Evolutionary conservation across 2,113 vertebrate species (phyloP).

Genomic region (Chlorodrepanis virens): DNA sequence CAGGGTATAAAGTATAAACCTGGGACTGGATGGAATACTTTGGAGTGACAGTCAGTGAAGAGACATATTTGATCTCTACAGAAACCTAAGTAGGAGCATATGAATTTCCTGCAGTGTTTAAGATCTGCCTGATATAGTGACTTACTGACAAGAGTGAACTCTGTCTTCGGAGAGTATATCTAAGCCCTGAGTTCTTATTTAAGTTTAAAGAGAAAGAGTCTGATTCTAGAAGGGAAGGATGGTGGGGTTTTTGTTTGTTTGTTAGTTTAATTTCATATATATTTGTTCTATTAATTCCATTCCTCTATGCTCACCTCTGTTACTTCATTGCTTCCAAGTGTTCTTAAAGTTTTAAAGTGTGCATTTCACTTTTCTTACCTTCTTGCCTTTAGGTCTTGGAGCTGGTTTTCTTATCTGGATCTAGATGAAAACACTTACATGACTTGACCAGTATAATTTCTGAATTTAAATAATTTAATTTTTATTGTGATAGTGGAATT

Average conservation of each 20-base stretch:
- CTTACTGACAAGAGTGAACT: background rate
- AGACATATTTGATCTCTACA: background rate
- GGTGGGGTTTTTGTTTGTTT: background rate
- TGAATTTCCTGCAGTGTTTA: background rate
- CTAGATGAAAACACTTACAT: background rate
- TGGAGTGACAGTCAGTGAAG: background rate
- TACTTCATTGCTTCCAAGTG: background rate
- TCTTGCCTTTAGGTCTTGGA: background rate
- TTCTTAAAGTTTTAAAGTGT: background rate
- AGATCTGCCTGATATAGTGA: background rate
- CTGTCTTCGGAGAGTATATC: background rate
- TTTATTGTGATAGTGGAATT: background rate
- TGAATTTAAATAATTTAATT: background rate
- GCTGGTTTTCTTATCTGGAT: background rate
- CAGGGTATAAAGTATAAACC: background rate
- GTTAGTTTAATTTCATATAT: background rate
- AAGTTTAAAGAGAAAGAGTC: background rate
- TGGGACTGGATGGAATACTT: background rate
- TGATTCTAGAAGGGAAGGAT: background rate
- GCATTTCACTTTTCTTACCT: background rate
- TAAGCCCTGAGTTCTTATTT: background rate
- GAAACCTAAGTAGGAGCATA: background rate
- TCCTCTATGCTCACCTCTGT: background rate
- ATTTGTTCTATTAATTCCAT: background rate
- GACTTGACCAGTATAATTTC: background rate